phyloP scores from a whole-genome alignment of 2,113 vertebrate genomes.

The Myiozetetes cayanensis region DNA sequence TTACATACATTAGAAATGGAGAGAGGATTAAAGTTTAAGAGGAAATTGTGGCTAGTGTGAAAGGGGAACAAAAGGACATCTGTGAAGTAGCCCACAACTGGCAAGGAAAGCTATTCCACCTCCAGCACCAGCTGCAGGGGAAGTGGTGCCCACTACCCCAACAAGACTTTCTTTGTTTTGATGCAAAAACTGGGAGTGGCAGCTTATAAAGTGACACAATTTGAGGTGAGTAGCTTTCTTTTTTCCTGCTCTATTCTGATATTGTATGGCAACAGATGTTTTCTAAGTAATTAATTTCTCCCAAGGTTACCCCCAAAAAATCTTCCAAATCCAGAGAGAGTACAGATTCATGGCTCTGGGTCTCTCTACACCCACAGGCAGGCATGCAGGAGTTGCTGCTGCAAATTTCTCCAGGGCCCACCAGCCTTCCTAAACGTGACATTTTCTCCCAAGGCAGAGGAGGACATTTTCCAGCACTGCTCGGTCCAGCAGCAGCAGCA shows the following conservation, averaged over 20 bases:
- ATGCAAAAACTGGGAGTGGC: conserved; percentile 57
- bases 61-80: conserved; percentile 76
- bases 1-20: conserved; percentile 69
- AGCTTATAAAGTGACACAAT: conserved; percentile 54
- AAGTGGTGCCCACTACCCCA: conserved; percentile 66
- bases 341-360: not conserved
- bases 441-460: not conserved
- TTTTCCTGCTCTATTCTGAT: conserved; percentile 21
- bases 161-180: conserved; percentile 72
- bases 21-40: conserved; percentile 71
- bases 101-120: conserved; percentile 74
- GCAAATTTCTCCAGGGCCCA: not conserved
- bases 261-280: conserved; percentile 26
- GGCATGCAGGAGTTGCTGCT: not conserved
- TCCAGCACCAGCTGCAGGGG: conserved; percentile 74
- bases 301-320: not conserved
- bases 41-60: conserved; percentile 75
- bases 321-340: not conserved
- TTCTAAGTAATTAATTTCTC: conserved; percentile 30
- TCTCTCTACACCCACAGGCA: not conserved
- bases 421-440: not conserved
- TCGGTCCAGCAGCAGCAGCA: not conserved
- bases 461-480: not conserved
- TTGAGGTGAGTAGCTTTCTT: conserved; percentile 46
- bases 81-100: conserved; percentile 75